Conservation (phyloP, 2,113 vertebrate species). For the Phalacrocorax brasilianus region DNA sequence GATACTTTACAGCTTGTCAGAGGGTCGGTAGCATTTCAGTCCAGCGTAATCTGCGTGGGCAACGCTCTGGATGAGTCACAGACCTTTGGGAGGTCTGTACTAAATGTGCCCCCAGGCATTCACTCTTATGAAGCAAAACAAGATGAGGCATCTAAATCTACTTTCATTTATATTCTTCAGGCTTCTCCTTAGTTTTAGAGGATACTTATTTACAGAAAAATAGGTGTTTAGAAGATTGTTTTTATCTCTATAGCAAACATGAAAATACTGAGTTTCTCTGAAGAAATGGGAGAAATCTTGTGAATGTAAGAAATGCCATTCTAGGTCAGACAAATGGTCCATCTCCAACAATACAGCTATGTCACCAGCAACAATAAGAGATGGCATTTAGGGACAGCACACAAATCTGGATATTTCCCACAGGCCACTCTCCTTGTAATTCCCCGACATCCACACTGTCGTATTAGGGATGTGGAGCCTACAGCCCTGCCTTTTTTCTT, state of each 20-base stretch:
- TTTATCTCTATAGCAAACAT: neutral
- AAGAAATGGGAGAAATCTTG: neutral
- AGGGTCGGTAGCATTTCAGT: neutral
- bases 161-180: neutral
- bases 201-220: neutral
- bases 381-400: neutral
- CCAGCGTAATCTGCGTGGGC: neutral
- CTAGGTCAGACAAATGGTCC: neutral
- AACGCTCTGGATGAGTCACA: neutral
- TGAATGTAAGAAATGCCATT: neutral
- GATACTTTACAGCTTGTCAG: neutral
- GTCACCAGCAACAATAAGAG: neutral
- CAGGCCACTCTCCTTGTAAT: neutral
- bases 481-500: neutral
- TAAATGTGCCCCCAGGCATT: neutral
- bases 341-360: neutral
- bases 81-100: neutral
- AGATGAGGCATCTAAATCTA: neutral
- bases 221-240: neutral
- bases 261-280: neutral
- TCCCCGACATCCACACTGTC: neutral
- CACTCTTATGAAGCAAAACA: neutral
- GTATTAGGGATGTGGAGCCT: neutral
- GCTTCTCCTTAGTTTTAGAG: neutral
- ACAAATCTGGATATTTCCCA: neutral